A percentile compares a stretch with the other conserved stretches of the same genome.
These are phyloP conservation scores for Mesopsocus fuscifrons DNA, from an alignment of 2,888 invertebrate genomes.

Conservation along the genomic window DNA sequence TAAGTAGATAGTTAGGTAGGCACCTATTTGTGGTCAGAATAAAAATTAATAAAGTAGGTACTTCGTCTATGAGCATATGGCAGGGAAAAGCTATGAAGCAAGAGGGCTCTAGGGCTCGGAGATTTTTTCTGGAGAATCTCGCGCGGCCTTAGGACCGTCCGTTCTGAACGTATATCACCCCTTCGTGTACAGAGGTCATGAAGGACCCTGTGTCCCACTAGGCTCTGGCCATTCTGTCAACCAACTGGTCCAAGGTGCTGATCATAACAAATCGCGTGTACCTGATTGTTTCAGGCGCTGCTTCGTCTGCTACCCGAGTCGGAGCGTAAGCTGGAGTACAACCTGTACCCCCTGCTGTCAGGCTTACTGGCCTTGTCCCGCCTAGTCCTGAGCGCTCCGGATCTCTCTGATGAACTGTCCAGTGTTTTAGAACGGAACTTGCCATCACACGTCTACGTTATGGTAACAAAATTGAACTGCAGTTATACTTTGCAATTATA, in stretches of 20 bases:
- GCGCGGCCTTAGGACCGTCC: no score
- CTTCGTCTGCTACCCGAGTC: conserved; percentile 35
- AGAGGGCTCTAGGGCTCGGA: no score
- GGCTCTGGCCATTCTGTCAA: no score
- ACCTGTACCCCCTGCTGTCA: conserved; percentile 56
- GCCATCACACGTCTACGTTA: conserved; percentile 43
- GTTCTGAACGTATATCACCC: no score
- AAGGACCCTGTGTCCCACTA: no score
- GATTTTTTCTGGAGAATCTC: no score
- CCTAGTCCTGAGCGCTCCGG: conserved; percentile 28
- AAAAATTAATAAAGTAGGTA: no score
- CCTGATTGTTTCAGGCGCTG: conserved; percentile 22
- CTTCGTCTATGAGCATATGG: no score
- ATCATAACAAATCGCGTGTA: no score
- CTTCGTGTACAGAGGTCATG: no score
- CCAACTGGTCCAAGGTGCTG: no score
- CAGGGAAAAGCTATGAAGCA: no score
- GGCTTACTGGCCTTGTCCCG: conserved; percentile 52
- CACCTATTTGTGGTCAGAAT: not conserved
- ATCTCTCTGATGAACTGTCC: conserved; percentile 22
- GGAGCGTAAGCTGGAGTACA: conserved; percentile 44
- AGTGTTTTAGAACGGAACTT: conserved; percentile 37
- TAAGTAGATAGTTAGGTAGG: conserved; percentile 20
- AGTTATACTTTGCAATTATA: not conserved
- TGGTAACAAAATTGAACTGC: conserved; percentile 35